These are phyloP conservation scores for Nematolebias whitei DNA, from an alignment of 2,113 vertebrate species.

Conservation along the genomic window DNA sequence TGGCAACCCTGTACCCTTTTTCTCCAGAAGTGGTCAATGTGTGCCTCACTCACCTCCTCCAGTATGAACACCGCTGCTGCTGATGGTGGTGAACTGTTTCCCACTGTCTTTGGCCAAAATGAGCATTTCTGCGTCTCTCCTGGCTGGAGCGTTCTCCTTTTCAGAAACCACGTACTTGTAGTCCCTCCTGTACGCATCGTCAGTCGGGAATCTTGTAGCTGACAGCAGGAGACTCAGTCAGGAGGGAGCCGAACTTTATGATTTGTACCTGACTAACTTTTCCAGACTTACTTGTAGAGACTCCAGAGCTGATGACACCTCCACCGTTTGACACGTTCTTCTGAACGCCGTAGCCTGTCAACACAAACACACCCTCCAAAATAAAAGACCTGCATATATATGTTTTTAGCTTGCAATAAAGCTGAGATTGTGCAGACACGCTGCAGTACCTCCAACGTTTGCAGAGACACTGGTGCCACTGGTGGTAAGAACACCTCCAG, in stretches of 20 bases:
- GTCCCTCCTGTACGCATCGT: conserved; percentile 87
- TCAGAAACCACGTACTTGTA: conserved; percentile 88
- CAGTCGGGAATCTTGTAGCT: conserved; percentile 77
- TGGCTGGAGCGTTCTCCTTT: conserved; percentile 86
- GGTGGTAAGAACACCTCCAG: conserved; percentile 59
- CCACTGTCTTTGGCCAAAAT: conserved; percentile 94
- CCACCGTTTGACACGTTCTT: conserved; percentile 63
- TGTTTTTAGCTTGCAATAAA: neutral
- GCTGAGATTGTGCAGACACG: neutral
- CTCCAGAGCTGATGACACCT: conserved; percentile 44
- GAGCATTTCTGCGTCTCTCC: conserved; percentile 89
- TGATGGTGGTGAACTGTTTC: conserved; percentile 88
- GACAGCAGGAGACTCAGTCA: conserved; percentile 36
- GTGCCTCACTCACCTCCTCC: conserved; percentile 65
- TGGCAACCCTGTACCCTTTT: too few species aligned
- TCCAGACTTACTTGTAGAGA: conserved; percentile 51
- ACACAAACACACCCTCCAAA: conserved; percentile 10
- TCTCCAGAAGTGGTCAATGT: conserved; percentile 15
- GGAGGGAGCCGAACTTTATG: neutral
- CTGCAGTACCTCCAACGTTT: conserved; percentile 48
- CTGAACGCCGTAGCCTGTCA: conserved; percentile 70
- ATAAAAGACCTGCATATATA: neutral
- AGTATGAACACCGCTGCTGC: conserved; percentile 72
- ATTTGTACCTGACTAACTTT: neutral
- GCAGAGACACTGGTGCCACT: conserved; percentile 55